These are phyloP conservation scores for Bergia puertoricense DNA, from an alignment of 92 coral and sea anemone species.

Conservation along the genomic window DNA sequence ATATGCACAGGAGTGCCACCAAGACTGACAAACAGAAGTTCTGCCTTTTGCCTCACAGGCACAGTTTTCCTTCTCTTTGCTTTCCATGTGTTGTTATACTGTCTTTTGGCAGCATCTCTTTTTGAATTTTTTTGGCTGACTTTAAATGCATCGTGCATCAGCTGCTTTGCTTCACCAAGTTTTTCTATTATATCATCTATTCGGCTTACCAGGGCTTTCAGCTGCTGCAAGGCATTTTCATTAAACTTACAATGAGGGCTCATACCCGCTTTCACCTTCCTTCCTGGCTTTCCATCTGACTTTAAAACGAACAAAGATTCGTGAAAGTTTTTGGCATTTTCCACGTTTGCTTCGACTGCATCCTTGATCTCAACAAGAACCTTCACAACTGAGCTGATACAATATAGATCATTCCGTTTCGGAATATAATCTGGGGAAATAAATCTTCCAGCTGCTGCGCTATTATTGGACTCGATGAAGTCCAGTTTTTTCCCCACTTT, in stretches of 20 bases:
- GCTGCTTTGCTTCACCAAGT: slow-evolving; percentile 8
- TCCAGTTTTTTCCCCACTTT: slow-evolving; percentile 3
- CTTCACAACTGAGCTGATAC: background rate
- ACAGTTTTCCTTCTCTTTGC: slow-evolving; percentile 24
- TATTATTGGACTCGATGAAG: background rate
- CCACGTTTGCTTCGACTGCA: background rate
- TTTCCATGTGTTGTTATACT: slow-evolving; percentile 4
- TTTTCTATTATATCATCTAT: background rate
- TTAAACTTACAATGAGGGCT: background rate
- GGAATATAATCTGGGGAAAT: slow-evolving; percentile 11
- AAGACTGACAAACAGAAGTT: slow-evolving; percentile 7
- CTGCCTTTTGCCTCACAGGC: background rate
- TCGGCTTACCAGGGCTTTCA: background rate
- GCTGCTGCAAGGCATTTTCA: background rate
- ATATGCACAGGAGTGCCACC: slow-evolving; percentile 20
- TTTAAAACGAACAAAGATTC: background rate
- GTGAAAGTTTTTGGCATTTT: background rate
- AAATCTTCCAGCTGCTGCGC: background rate
- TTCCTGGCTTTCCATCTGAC: background rate
- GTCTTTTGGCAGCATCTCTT: slow-evolving; percentile 11
- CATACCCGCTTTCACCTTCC: background rate
- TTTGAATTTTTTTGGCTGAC: background rate
- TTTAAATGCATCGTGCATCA: slow-evolving; percentile 4
- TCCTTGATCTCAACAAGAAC: background rate
- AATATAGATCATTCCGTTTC: background rate